Conservation (phyloP, 1,140 invertebrate genomes). For the Lordiphosa stackelbergi region DNA sequence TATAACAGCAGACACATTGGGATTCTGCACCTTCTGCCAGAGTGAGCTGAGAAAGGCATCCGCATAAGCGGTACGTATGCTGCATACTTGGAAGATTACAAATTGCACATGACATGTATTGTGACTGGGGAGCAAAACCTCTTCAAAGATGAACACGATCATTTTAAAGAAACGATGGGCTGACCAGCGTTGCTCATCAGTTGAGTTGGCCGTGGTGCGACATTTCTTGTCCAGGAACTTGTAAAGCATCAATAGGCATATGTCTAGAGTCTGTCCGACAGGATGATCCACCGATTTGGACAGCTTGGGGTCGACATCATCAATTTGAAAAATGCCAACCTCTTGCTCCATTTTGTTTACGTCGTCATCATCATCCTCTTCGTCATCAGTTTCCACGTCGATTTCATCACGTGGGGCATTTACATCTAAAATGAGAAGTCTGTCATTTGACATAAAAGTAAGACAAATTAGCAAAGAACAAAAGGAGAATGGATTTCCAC, state of each 20-base stretch:
- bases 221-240: conserved; percentile 78
- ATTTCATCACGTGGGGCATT: conserved; percentile 80
- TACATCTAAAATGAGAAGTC: conserved; percentile 84
- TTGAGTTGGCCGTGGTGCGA: conserved; percentile 22
- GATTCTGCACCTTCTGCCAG: conserved; percentile 86
- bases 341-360: conserved; percentile 57
- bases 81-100: conserved; percentile 86
- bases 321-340: conserved; percentile 78
- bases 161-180: conserved; percentile 69
- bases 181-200: conserved; percentile 28
- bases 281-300: conserved; percentile 57
- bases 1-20: conserved; percentile 81
- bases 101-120: conserved; percentile 88
- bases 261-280: conserved; percentile 81
- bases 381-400: conserved; percentile 76
- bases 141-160: conserved; percentile 83
- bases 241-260: conserved; percentile 82
- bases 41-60: conserved; percentile 85
- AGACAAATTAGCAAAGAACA: conserved; percentile 3
- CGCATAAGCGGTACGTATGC: conserved; percentile 81
- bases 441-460: conserved; percentile 47
- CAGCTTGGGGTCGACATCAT: conserved; percentile 52
- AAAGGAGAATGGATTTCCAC: conserved; percentile 2
- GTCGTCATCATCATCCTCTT: conserved; percentile 67
- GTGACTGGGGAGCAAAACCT: conserved; percentile 85